These are phyloP conservation scores for Drosophila birchii DNA, from an alignment of 2,888 invertebrate genomes.

Conservation along the genomic window DNA sequence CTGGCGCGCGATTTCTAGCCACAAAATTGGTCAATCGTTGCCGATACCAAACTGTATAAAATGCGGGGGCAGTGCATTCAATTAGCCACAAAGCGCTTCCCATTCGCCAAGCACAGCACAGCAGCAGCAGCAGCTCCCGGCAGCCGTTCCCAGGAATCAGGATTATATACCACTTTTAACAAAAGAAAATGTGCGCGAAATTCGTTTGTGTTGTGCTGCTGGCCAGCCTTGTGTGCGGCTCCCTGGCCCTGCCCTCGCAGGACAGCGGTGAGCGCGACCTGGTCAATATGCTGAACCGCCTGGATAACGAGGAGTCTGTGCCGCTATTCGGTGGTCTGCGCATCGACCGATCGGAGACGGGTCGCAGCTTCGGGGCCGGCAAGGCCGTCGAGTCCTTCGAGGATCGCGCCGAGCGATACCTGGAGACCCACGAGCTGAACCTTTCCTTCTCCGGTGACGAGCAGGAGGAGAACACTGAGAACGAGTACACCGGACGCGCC, in stretches of 20 bases:
- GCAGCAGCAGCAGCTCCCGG: slow-evolving; percentile 68
- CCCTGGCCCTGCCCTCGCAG: slow-evolving; percentile 82
- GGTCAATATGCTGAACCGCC: slow-evolving; percentile 84
- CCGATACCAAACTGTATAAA: slow-evolving; percentile 80
- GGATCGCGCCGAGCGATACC: slow-evolving; percentile 85
- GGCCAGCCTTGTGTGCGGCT: slow-evolving; percentile 80
- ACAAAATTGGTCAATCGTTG: slow-evolving; percentile 69
- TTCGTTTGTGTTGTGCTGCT: slow-evolving; percentile 82
- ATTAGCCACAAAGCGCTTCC: slow-evolving; percentile 84
- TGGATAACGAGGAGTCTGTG: slow-evolving; percentile 84
- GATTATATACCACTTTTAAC: slow-evolving; percentile 52
- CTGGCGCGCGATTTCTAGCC: slow-evolving; percentile 69
- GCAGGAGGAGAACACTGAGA: slow-evolving; percentile 79
- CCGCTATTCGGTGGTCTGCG: slow-evolving; percentile 85
- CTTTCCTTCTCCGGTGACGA: slow-evolving; percentile 84
- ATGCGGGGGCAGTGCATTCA: slow-evolving; percentile 79
- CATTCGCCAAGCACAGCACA: slow-evolving; percentile 70
- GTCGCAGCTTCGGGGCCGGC: slow-evolving; percentile 79
- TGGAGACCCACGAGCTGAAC: slow-evolving; percentile 85
- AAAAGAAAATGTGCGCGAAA: slow-evolving; percentile 82
- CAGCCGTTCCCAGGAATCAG: slow-evolving; percentile 60
- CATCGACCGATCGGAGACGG: slow-evolving; percentile 83
- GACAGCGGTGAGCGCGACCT: slow-evolving; percentile 85
- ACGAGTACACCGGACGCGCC: slow-evolving; percentile 82
- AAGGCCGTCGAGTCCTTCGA: slow-evolving; percentile 84